Evolutionary conservation across 2,888 invertebrate genomes (phyloP), one percentile per base, ranked within the genome.

Genomic region (Cerceris rybyensis): DNA sequence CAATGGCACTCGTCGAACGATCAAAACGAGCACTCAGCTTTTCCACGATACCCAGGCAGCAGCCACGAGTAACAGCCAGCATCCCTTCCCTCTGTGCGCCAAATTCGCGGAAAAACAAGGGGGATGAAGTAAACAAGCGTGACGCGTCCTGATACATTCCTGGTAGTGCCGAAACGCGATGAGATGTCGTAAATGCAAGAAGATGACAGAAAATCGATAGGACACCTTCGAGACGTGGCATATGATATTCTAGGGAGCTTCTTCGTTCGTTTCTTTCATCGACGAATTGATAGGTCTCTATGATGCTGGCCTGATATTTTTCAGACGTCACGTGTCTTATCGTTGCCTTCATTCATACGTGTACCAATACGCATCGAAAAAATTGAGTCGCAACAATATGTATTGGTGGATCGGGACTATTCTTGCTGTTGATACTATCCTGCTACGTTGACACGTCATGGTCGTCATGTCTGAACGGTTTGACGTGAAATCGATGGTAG

Each of bases 121-220:
- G 49, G 57, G 68, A 43, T 65, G 57, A 52, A 61, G 77, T 83
- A 86, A 86, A 86, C 79, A 86, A 79, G 74, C 64, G 70, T 81
- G 76, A 81, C 61, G 28, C 28, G 80, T 75, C 58, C 78, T 89
- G 88, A 89, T 90, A 85, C 84, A 80, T 86, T 87, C 92, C 92
- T 92, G 92, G 85, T 92, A 91, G 86, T 81, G 81, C 84, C 87
- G 89, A 91, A 91, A 89, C 89, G 80, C 87, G 84, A 88, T 92
- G 92, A 92, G 91, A 92, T 89, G 92, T 89, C 91, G 92, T 92
- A 91, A 92, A 91, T 86, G 89, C 86, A 86, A 91, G 88, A 91
- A 91, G 90, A 89, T 91, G 92, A 92, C 92, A 89, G 91, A 87
- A 90, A 92, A 91, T 92, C 92, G 87, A 92, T 91, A 78, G 64